Evolutionary conservation across 92 coral and sea anemone species (phyloP).

Genomic region (Anthopleura xanthogrammica): DNA sequence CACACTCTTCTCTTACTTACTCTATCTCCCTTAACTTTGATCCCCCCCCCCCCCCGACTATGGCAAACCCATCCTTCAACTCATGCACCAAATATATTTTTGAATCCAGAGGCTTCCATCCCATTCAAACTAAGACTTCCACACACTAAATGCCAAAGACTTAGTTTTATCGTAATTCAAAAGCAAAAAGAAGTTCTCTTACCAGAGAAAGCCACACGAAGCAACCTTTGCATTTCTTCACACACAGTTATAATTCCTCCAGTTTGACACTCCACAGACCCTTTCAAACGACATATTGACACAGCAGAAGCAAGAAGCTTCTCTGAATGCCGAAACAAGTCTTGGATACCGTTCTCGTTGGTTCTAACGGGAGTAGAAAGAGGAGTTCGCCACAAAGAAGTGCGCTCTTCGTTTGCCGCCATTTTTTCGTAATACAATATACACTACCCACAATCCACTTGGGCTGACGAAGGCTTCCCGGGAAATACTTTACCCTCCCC

Average conservation of each 20-base stretch:
- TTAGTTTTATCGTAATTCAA: not conserved
- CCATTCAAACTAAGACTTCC: no score
- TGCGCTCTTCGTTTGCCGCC: constrained; percentile 72
- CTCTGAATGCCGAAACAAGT: constrained; percentile 83
- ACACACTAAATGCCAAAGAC: not conserved
- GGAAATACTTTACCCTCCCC: not conserved
- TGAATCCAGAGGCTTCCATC: no score
- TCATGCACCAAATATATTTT: no score
- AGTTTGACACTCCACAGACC: constrained; percentile 94
- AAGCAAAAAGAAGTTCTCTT: constrained; percentile 12
- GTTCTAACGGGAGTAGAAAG: constrained; percentile 72
- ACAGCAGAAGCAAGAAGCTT: constrained; percentile 97
- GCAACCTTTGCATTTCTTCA: constrained; percentile 89
- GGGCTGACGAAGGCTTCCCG: constrained; percentile 9
- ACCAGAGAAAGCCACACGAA: constrained; percentile 89
- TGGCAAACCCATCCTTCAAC: no score
- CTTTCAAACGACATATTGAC: constrained; percentile 95
- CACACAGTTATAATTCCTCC: constrained; percentile 95
- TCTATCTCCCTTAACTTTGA: no score
- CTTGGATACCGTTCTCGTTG: constrained; percentile 64
- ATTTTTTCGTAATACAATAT: constrained; percentile 44
- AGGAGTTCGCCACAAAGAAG: constrained; percentile 67
- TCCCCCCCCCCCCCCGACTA: no score
- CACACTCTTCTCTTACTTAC: no score
- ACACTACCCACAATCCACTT: constrained; percentile 18